Conservation (phyloP, 2,113 vertebrate genomes). For the Ammospiza nelsoni region DNA sequence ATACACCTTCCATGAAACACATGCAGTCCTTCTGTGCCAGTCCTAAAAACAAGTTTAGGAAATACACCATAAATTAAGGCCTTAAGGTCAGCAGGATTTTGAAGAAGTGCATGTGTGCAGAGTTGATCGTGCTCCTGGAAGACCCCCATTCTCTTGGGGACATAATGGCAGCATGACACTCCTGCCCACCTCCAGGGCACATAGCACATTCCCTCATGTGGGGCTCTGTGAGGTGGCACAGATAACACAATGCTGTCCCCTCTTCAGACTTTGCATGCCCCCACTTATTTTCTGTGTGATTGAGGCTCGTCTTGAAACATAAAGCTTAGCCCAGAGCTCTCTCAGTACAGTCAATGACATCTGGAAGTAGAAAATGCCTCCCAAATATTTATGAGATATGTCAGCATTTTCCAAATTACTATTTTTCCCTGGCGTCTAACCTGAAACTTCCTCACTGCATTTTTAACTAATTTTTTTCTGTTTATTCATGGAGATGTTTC, state of each 20-base stretch:
- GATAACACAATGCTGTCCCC: not conserved
- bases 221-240: not conserved
- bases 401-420: conserved; percentile 40
- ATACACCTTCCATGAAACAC: conserved; percentile 30
- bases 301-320: not conserved
- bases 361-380: conserved; percentile 48
- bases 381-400: conserved; percentile 49
- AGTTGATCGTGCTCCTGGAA: fast-evolving
- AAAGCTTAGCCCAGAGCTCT: not conserved
- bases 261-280: not conserved
- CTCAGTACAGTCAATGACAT: conserved; percentile 9
- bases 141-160: fast-evolving
- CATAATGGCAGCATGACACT: not conserved
- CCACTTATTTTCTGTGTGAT: not conserved
- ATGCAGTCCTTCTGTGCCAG: conserved; percentile 2
- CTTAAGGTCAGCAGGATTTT: not conserved
- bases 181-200: not conserved
- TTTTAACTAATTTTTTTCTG: conserved; percentile 8
- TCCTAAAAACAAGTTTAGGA: not conserved
- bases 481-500: not conserved
- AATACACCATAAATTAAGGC: not conserved
- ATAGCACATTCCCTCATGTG: too few species aligned
- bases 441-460: conserved; percentile 27
- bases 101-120: not conserved
- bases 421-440: not conserved